A percentile compares a stretch with the other conserved stretches of the same genome.
phyloP scores from a whole-genome alignment of 2,113 vertebrate genomes.

The Lycocorax pyrrhopterus region DNA sequence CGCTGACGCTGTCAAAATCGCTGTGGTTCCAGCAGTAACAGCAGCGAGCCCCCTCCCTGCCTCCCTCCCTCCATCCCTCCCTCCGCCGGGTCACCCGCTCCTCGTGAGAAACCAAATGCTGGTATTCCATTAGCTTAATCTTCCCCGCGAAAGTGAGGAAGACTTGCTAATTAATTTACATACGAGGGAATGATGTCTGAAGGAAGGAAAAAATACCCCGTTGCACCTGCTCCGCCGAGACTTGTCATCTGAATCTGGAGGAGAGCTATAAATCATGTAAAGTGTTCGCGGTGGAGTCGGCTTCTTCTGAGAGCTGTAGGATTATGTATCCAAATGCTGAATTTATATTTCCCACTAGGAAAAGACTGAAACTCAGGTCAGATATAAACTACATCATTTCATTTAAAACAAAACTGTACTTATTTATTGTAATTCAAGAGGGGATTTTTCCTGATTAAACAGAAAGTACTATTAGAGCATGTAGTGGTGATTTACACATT shows the following conservation, averaged over 20 bases:
- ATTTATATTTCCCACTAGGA: conserved; percentile 56
- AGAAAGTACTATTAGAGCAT: not conserved
- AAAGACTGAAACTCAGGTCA: conserved; percentile 48
- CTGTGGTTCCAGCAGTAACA: not conserved
- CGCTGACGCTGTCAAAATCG: not conserved
- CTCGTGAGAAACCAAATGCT: not conserved
- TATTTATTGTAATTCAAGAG: conserved; percentile 9
- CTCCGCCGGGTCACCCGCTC: not conserved
- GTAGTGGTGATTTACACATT: not conserved
- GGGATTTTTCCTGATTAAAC: not conserved
- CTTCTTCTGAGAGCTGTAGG: not conserved
- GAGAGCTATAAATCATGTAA: conserved; percentile 44
- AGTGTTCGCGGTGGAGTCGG: conserved; percentile 11
- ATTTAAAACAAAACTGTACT: conserved; percentile 27
- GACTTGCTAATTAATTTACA: conserved; percentile 19
- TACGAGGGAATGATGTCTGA: not conserved
- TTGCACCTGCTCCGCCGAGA: conserved; percentile 45
- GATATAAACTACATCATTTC: conserved; percentile 12
- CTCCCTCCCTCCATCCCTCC: not conserved
- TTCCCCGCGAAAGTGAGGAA: not conserved
- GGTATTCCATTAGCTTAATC: not conserved
- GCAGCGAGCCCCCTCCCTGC: not conserved
- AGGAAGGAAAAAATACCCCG: not conserved
- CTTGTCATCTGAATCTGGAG: not conserved
- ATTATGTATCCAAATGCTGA: conserved; percentile 48